phyloP scores from a whole-genome alignment of 2,113 vertebrate species.

The Orientallactaga bullata region DNA sequence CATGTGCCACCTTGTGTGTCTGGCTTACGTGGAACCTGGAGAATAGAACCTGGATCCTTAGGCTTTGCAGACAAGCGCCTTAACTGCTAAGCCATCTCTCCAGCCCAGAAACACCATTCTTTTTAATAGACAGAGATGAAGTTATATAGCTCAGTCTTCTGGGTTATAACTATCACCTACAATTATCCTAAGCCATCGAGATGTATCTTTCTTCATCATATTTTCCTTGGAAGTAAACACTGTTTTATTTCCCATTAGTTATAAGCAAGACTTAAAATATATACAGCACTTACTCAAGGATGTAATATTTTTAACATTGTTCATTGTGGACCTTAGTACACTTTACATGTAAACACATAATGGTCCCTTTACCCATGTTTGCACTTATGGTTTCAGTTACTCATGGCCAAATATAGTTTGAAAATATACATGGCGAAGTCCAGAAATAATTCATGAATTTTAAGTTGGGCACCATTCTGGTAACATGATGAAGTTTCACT shows the following conservation, averaged over 20 bases:
- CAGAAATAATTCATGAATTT: background rate
- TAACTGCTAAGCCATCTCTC: too few species aligned
- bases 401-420: background rate
- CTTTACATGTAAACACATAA: background rate
- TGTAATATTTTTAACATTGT: background rate
- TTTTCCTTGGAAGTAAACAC: background rate
- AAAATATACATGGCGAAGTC: background rate
- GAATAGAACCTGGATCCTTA: too few species aligned
- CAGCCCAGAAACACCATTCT: too few species aligned
- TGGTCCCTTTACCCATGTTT: background rate
- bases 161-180: constrained; percentile 9
- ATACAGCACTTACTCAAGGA: background rate
- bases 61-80: too few species aligned
- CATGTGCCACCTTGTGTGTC: too few species aligned
- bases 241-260: background rate
- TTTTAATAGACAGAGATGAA: constrained; percentile 14
- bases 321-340: background rate
- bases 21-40: too few species aligned
- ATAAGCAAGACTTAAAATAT: background rate
- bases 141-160: background rate
- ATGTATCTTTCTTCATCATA: background rate
- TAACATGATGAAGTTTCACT: background rate
- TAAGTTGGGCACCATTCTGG: background rate
- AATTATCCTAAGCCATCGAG: background rate
- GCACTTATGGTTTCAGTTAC: background rate